phyloP scores from a whole-genome alignment of 2,113 vertebrate genomes.

The Verasper variegatus region DNA sequence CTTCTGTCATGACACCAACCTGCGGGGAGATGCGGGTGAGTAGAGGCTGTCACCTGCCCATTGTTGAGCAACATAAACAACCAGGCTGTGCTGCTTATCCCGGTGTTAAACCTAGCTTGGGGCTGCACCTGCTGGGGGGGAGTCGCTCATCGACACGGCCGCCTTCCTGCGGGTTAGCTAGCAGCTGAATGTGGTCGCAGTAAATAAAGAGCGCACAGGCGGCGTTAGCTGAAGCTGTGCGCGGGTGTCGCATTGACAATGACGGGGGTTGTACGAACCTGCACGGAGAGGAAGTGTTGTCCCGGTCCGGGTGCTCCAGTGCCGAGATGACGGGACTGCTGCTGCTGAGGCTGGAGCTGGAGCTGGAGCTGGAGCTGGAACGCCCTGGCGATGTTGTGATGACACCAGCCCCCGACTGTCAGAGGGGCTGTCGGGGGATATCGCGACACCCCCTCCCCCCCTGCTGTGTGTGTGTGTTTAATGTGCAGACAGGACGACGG shows the following conservation, averaged over 20 bases:
- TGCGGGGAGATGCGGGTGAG: neutral
- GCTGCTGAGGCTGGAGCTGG: neutral
- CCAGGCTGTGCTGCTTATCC: neutral
- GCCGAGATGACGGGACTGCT: slow-evolving; percentile 23
- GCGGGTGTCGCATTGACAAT: neutral
- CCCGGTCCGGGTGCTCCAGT: slow-evolving; percentile 37
- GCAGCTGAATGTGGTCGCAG: slow-evolving; percentile 35
- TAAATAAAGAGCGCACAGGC: neutral
- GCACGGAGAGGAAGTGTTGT: slow-evolving; percentile 41
- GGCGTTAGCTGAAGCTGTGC: neutral
- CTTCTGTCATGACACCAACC: neutral
- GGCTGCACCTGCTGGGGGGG: slow-evolving; percentile 69
- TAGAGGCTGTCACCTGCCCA: neutral
- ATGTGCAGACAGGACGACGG: rapidly evolving
- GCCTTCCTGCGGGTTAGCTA: slow-evolving; percentile 47
- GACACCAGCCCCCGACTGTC: slow-evolving; percentile 62
- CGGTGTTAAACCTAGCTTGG: slow-evolving; percentile 15
- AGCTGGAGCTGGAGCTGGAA: neutral
- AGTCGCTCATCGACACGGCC: slow-evolving; percentile 53
- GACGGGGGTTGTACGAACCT: slow-evolving; percentile 65
- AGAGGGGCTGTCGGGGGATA: slow-evolving; percentile 23
- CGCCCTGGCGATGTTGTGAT: slow-evolving; percentile 72
- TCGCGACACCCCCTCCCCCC: slow-evolving; percentile 51
- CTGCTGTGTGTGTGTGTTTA: neutral
- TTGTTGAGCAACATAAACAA: neutral